Evolutionary conservation across 2,113 vertebrate species (phyloP).

Genomic region (Leiothrix lutea): DNA sequence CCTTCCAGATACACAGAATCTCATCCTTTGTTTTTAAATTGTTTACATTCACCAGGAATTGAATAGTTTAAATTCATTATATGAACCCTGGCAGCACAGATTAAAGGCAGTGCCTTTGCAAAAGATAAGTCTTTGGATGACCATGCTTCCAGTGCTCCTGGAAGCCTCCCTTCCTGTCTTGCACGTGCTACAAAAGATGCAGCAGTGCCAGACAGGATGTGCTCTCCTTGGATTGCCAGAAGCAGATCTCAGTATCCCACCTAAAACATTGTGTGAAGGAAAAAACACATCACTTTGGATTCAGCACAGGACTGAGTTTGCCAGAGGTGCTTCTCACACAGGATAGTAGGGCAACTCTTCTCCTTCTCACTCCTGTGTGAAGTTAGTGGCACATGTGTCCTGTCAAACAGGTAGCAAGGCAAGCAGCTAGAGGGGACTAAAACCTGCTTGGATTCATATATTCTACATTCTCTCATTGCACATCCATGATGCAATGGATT

Average conservation of each 20-base stretch:
- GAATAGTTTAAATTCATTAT: neutral
- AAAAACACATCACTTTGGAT: neutral
- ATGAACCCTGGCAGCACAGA: neutral
- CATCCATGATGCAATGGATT: accelerated
- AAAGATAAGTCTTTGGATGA: neutral
- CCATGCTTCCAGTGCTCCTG: neutral
- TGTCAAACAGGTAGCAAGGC: neutral
- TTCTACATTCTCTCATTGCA: neutral
- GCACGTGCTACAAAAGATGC: neutral
- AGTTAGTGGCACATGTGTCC: neutral
- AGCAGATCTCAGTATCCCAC: accelerated
- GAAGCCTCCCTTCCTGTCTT: neutral
- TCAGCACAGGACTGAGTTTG: neutral
- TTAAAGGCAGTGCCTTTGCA: neutral
- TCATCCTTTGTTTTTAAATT: neutral
- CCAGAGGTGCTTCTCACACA: neutral
- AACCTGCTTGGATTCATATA: neutral
- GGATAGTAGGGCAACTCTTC: accelerated
- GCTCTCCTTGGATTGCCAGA: neutral
- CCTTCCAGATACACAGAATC: neutral
- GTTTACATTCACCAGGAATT: neutral
- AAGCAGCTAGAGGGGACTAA: neutral
- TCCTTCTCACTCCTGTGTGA: neutral
- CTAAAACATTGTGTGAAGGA: neutral
- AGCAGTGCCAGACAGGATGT: neutral